These are phyloP conservation scores for Hypomesus transpacificus DNA, from an alignment of 2,113 vertebrate genomes.

Conservation along the genomic window DNA sequence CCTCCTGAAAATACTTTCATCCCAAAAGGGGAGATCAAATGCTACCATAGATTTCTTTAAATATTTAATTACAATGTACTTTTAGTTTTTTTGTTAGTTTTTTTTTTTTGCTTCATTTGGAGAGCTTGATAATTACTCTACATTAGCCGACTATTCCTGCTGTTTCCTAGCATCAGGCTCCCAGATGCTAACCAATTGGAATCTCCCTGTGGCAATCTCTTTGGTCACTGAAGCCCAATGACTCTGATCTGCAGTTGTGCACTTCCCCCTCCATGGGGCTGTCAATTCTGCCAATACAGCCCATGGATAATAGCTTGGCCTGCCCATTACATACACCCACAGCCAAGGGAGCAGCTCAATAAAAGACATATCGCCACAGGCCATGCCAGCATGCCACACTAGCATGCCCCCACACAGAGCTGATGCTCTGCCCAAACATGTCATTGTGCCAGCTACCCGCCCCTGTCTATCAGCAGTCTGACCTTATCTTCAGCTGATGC, in stretches of 20 bases:
- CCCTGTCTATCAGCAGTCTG: not conserved
- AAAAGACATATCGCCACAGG: slow-evolving; percentile 39
- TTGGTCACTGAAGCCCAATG: slow-evolving; percentile 44
- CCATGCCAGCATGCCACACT: not conserved
- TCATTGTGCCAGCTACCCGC: not conserved
- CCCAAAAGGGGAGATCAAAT: too few species aligned
- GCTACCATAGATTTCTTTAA: too few species aligned
- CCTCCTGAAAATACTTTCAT: too few species aligned
- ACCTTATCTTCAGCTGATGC: not conserved
- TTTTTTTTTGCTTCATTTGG: too few species aligned
- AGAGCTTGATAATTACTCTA: too few species aligned
- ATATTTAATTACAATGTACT: too few species aligned
- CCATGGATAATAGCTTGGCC: slow-evolving; percentile 62
- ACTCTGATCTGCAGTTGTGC: slow-evolving; percentile 56
- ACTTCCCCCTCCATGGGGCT: slow-evolving; percentile 58
- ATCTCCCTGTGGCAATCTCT: slow-evolving; percentile 31
- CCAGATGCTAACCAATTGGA: not conserved
- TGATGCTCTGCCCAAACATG: too few species aligned
- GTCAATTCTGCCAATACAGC: slow-evolving; percentile 68
- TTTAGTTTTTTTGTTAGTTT: too few species aligned
- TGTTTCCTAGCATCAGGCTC: too few species aligned
- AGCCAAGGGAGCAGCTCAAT: slow-evolving; percentile 17
- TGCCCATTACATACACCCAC: slow-evolving; percentile 62
- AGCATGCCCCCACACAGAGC: slow-evolving; percentile 49
- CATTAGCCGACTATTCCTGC: too few species aligned